phyloP scores from a whole-genome alignment of 2,113 vertebrate species.

The Mandrillus leucophaeus region DNA sequence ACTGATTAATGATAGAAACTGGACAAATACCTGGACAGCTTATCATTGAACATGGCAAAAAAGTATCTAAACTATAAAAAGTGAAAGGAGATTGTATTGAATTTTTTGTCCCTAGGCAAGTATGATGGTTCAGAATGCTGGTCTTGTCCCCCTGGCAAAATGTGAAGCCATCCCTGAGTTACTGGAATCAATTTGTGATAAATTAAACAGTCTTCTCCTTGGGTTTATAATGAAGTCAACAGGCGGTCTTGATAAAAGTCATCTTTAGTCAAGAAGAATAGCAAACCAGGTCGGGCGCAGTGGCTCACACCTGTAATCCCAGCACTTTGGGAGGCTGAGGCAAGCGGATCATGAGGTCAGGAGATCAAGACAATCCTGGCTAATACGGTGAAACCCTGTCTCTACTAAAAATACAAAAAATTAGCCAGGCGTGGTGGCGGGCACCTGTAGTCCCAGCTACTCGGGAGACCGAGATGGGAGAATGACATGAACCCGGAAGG shows the following conservation, averaged over 20 bases:
- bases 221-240: neutral
- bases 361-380: no score
- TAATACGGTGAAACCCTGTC: no score
- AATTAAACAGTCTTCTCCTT: neutral
- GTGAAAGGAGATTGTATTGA: neutral
- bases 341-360: no score
- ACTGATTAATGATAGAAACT: neutral
- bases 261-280: neutral
- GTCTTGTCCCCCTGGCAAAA: neutral
- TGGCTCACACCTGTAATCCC: no score
- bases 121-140: neutral
- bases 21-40: neutral
- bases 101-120: neutral
- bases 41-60: neutral
- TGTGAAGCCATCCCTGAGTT: neutral
- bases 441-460: no score
- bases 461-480: no score
- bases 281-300: fast-evolving
- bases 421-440: no score
- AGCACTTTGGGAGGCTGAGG: no score
- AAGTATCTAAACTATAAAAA: neutral
- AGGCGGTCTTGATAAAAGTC: neutral
- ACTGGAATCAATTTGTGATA: neutral
- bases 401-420: no score
- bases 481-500: no score